phyloP scores from a whole-genome alignment of 1,140 invertebrate species.

The Bathynomus jamesi region DNA sequence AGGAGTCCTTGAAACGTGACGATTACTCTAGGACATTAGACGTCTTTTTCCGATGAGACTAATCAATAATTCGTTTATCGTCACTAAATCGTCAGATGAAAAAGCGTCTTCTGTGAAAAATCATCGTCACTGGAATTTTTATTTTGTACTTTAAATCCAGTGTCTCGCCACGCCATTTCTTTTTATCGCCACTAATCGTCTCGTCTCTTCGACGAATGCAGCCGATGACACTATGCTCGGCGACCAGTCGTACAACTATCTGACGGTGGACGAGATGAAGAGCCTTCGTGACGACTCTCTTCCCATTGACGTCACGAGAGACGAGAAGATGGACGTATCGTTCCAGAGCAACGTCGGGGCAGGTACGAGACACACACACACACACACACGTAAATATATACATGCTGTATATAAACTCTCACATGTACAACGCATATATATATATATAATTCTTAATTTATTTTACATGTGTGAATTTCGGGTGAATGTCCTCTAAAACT shows the following conservation, averaged over 20 bases:
- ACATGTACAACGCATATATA: background rate
- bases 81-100: too few species aligned
- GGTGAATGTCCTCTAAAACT: too few species aligned
- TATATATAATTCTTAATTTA: background rate
- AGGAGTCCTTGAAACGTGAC: too few species aligned
- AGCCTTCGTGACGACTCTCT: conserved; percentile 84
- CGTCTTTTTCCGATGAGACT: too few species aligned
- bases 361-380: conserved; percentile 10
- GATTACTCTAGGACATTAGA: too few species aligned
- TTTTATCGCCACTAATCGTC: too few species aligned
- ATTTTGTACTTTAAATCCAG: too few species aligned
- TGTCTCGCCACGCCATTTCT: too few species aligned
- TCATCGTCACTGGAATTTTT: too few species aligned
- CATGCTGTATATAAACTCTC: background rate
- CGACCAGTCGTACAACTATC: conserved; percentile 83
- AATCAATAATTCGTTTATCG: too few species aligned
- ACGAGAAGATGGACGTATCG: conserved; percentile 52
- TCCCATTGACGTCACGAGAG: conserved; percentile 82
- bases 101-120: too few species aligned
- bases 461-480: background rate
- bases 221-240: conserved; percentile 80
- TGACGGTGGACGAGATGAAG: conserved; percentile 91
- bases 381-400: background rate
- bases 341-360: conserved; percentile 39
- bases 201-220: too few species aligned